Conservation (phyloP, 2,797 vertebrate genomes). For the Enteromius anoplus region DNA sequence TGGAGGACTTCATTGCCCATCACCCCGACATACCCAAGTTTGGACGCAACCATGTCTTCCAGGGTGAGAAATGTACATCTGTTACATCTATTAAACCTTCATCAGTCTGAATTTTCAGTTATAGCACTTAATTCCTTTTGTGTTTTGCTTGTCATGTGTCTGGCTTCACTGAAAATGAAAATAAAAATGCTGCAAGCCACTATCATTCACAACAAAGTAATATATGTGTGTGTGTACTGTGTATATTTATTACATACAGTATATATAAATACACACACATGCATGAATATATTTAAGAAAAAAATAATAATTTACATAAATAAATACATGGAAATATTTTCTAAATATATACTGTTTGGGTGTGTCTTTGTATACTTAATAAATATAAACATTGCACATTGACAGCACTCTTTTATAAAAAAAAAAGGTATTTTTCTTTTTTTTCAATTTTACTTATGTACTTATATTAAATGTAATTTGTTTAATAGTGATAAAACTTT, state of each 20-base stretch:
- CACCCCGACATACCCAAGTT: conserved; percentile 96
- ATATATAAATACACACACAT: too few species aligned
- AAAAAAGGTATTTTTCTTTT: too few species aligned
- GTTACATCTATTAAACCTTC: neutral
- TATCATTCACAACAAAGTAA: neutral
- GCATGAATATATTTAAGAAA: too few species aligned
- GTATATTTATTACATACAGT: too few species aligned
- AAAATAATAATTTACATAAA: too few species aligned
- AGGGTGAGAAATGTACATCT: conserved; percentile 75
- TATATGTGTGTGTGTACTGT: too few species aligned
- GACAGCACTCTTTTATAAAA: too few species aligned
- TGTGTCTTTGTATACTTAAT: too few species aligned
- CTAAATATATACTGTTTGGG: too few species aligned
- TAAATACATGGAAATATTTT: too few species aligned
- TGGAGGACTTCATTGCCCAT: conserved; percentile 93
- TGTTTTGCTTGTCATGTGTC: neutral
- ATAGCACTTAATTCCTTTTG: neutral
- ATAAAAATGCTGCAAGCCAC: neutral
- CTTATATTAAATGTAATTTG: neutral
- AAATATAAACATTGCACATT: too few species aligned
- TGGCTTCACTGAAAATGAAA: neutral
- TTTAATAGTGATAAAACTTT: neutral
- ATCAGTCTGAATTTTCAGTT: neutral
- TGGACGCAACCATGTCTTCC: conserved; percentile 94
- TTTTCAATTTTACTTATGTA: neutral